Base-by-base conservation (phyloP, 2,797 vertebrate species). In the Acanthurus tractus region DNA sequence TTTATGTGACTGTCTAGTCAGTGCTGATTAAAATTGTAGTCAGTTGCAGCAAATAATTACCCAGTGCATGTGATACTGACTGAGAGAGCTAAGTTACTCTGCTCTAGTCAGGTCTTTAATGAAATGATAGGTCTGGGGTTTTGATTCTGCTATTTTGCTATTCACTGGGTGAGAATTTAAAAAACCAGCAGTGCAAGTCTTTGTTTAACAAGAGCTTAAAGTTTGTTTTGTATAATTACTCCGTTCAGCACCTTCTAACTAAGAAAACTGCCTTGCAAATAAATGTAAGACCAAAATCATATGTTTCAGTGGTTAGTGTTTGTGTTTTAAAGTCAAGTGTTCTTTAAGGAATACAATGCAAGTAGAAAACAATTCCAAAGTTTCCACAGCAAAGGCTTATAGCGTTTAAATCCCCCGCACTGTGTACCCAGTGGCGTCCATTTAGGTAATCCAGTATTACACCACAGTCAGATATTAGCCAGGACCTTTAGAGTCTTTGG, bases 371-470 rank as follows among this genome's bases (percentile, higher is more conserved):
- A 76, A 79, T 20, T 74, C 71, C 59, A 81, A 88, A 78, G 76
- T 76, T 74, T 79, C 53, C 76, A 75, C 36, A 75, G 69, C 44
- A 54, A 63, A 81, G 36, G 82, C 68, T 85, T 81, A 87, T 58
- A 62, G 46, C 55, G 66, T 66, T 76, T 81, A 87, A 88, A 86
- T 82, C 79, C 64, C 54, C 62, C 3, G 46, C 76, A 84, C 57
- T 70, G 77, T 83, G 84, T 81, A 86, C 79, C 75, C 52, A 49
- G 63, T 5, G 63, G 68, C 49, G 25, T 81, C 75, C 34, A 63
- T 57, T 89, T 59, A 89, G 74, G 62, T 90, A 87, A 91, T 91
- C 84, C 78, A 64, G 34, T 63, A 76, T 89, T 82, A 85, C 79
- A 78, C 58, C 83, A 83, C 73, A 83, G 80, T 79, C 78, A 83